A percentile compares a stretch with the other conserved stretches of the same genome.
Conservation (phyloP, 1,140 invertebrate species). For the Mycetomoellerius zeteki region DNA sequence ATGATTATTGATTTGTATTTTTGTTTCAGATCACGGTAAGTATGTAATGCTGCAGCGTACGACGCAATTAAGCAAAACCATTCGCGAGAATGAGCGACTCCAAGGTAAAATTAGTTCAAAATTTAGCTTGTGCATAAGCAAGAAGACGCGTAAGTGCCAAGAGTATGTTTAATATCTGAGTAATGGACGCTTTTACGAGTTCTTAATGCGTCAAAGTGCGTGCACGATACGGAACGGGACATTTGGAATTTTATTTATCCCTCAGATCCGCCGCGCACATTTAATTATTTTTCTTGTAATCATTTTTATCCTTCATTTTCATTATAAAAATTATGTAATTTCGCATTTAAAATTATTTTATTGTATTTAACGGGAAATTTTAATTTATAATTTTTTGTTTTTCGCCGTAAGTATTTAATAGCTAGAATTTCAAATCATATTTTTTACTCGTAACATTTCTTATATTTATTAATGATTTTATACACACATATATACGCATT, state of each 20-base stretch:
- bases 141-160: conserved; percentile 63
- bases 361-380: conserved; percentile 3
- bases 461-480: not conserved
- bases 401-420: not conserved
- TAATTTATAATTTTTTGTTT: conserved; percentile 23
- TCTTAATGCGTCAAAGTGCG: conserved; percentile 72
- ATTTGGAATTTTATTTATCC: conserved; percentile 53
- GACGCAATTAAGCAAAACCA: conserved; percentile 50
- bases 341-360: conserved; percentile 4
- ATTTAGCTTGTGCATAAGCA: conserved; percentile 48
- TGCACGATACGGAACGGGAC: conserved; percentile 56
- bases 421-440: not conserved
- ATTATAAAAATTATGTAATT: conserved; percentile 2
- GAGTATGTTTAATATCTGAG: conserved; percentile 48
- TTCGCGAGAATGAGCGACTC: conserved; percentile 32
- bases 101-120: conserved; percentile 56
- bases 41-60: not conserved
- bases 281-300: conserved; percentile 51
- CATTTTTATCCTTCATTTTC: conserved; percentile 34
- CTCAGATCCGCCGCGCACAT: conserved; percentile 25
- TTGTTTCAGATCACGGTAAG: conserved; percentile 70
- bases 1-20: not conserved
- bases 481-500: not conserved
- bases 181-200: conserved; percentile 71
- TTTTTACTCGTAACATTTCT: conserved; percentile 4